These are phyloP conservation scores for Drosophila sechellia DNA, from an alignment of 1,140 invertebrate genomes.

Conservation along the genomic window DNA sequence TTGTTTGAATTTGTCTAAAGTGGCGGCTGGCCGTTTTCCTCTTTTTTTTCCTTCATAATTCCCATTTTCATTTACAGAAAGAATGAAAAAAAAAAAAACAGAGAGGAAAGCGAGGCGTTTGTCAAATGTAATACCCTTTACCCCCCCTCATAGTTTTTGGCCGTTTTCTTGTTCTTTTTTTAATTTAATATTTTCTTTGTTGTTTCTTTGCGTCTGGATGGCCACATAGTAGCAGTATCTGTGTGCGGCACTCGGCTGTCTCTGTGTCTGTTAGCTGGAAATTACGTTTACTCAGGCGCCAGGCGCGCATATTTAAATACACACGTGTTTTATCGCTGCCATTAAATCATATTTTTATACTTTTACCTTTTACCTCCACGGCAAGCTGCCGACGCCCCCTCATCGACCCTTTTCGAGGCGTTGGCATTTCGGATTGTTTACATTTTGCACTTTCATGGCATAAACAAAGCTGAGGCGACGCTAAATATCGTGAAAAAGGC, in stretches of 20 bases:
- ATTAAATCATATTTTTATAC: conserved; percentile 85
- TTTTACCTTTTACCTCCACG: conserved; percentile 67
- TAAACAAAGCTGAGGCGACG: conserved; percentile 74
- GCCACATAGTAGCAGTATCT: conserved; percentile 22
- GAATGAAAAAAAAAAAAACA: conserved; percentile 14
- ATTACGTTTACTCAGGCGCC: conserved; percentile 84
- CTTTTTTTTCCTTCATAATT: conserved; percentile 65
- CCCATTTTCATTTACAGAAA: conserved; percentile 24
- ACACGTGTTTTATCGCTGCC: conserved; percentile 84
- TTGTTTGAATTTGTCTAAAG: conserved; percentile 83
- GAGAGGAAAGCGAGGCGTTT: conserved; percentile 43
- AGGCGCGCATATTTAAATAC: conserved; percentile 84
- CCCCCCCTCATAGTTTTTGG: conserved; percentile 45
- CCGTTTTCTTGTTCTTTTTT: conserved; percentile 62
- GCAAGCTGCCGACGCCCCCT: conserved; percentile 17
- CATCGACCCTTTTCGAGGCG: conserved; percentile 22
- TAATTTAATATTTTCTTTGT: conserved; percentile 81
- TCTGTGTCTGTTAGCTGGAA: conserved; percentile 62
- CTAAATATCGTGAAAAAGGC: conserved; percentile 74
- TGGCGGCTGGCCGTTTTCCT: conserved; percentile 56
- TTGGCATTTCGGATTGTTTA: conserved; percentile 82
- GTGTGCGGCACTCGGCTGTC: conserved; percentile 27
- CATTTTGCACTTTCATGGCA: conserved; percentile 82
- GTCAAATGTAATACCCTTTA: conserved; percentile 48
- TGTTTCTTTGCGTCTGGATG: conserved; percentile 63